A percentile compares a stretch with the other conserved stretches of the same genome.
Evolutionary conservation across 2,888 invertebrate genomes (phyloP).

Genomic region (Margaritifera margaritifera): DNA sequence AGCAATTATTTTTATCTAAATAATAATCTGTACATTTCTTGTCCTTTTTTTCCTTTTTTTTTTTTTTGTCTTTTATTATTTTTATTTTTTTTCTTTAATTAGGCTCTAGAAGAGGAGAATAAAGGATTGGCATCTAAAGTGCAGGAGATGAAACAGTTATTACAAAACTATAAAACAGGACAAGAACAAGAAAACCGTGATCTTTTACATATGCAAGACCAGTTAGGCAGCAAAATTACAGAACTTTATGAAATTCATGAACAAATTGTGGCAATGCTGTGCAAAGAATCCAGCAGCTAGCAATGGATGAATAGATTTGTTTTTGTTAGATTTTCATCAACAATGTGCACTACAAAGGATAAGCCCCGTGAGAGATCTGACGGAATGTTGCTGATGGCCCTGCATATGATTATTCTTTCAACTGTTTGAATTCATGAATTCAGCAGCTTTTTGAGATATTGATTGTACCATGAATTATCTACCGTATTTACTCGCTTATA

Average conservation of each 20-base stretch:
- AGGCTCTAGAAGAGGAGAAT: slow-evolving; percentile 65
- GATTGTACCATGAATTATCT: too few species aligned
- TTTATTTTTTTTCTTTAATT: too few species aligned
- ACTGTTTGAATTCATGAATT: too few species aligned
- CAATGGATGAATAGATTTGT: slow-evolving; percentile 2
- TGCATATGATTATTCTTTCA: too few species aligned
- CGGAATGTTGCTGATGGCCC: too few species aligned
- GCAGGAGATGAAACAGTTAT: slow-evolving; percentile 57
- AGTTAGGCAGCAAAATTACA: slow-evolving; percentile 63
- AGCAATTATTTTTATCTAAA: too few species aligned
- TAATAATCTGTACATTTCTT: too few species aligned
- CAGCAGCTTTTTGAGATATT: too few species aligned
- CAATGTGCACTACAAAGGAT: not conserved
- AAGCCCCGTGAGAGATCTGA: too few species aligned
- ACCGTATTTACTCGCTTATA: too few species aligned
- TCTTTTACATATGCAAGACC: slow-evolving; percentile 60
- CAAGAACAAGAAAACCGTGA: slow-evolving; percentile 59
- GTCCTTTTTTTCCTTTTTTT: not conserved
- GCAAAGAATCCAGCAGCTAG: slow-evolving; percentile 59
- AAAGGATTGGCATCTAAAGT: slow-evolving; percentile 48
- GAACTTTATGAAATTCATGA: slow-evolving; percentile 67
- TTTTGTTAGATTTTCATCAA: not conserved
- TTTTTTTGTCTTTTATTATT: slow-evolving; percentile 22
- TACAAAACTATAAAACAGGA: slow-evolving; percentile 46
- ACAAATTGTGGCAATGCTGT: slow-evolving; percentile 59